Base-by-base conservation (phyloP, 2,797 vertebrate genomes). In the Enteromius treurensis region DNA sequence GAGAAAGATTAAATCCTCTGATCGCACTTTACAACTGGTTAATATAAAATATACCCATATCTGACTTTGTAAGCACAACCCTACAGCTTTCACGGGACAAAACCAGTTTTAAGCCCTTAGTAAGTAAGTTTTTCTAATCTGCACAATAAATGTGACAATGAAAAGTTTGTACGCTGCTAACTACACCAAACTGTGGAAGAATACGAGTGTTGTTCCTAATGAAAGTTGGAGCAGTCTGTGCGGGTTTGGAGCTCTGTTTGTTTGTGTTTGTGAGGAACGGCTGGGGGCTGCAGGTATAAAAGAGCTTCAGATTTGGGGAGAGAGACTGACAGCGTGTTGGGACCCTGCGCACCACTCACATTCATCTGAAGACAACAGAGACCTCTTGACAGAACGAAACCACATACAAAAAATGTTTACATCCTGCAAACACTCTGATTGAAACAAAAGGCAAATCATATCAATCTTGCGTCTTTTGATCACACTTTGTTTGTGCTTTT, bases 341-440 rank as follows among this genome's bases (percentile, higher is more conserved):
- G 90, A 93, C 89, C 81, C 58, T 67, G 79, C 70, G 92, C 90
- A 84, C 89, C 88, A 92, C 92, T 93, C 87, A 91, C 91, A 92
- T 92, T 93, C 92, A 94, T 93, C 92, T 92, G 90, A 89, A 91
- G 88, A 91, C 93, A 90, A 86, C 91, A 83, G 92, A 92, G 92
- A 91, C 92, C 92, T 90, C 91, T 91, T 93, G 93, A 94, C 93
- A 95, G 91, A 92, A 87, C 91, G 85, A 89, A 83, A 90, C 91
- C 90, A 88, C 92, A 90, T 88, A 91, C 93, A 94, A 94, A 94
- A 93, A 91, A 92, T 90, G 90, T 93, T 94, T 94, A 93, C 92
- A 90, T 89, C 90, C 87, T 90, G 90, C 37, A 79, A 90, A 89
- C 84, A 77, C 91, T 93, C 91, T 92, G 91, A 92, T 92, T 90